A percentile compares a stretch with the other conserved stretches of the same genome.
phyloP scores from a whole-genome alignment of 2,113 vertebrate species.

The Sclerurus mexicanus region DNA sequence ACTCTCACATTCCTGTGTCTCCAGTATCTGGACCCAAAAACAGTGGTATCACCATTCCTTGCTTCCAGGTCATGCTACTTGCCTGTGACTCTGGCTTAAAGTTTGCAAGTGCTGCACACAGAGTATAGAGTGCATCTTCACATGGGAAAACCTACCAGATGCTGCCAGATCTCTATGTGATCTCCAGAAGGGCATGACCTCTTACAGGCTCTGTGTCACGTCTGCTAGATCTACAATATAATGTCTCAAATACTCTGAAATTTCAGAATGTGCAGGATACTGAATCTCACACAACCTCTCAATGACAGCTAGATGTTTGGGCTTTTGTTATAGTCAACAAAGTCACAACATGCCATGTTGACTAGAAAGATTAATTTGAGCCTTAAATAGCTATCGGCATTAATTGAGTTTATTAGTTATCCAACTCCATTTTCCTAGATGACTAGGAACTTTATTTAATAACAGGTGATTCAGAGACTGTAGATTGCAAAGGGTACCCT shows the following conservation, averaged over 20 bases:
- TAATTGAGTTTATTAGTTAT: not conserved
- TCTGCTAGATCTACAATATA: not conserved
- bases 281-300: not conserved
- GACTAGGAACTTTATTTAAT: not conserved
- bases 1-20: not conserved
- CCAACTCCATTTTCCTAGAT: not conserved
- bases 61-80: not conserved
- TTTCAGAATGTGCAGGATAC: not conserved
- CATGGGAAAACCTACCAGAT: not conserved
- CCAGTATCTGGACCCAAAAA: not conserved
- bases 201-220: not conserved
- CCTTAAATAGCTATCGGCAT: not conserved
- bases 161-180: not conserved
- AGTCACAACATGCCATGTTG: not conserved
- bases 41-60: not conserved
- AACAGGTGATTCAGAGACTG: not conserved
- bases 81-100: not conserved
- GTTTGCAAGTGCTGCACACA: not conserved
- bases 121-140: not conserved
- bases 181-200: not conserved
- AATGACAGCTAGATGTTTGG: accelerated
- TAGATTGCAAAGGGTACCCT: not conserved
- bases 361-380: not conserved
- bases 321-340: not conserved
- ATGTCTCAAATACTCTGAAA: not conserved